phyloP scores from a whole-genome alignment of 1,140 invertebrate genomes.

The Conus ventricosus region DNA sequence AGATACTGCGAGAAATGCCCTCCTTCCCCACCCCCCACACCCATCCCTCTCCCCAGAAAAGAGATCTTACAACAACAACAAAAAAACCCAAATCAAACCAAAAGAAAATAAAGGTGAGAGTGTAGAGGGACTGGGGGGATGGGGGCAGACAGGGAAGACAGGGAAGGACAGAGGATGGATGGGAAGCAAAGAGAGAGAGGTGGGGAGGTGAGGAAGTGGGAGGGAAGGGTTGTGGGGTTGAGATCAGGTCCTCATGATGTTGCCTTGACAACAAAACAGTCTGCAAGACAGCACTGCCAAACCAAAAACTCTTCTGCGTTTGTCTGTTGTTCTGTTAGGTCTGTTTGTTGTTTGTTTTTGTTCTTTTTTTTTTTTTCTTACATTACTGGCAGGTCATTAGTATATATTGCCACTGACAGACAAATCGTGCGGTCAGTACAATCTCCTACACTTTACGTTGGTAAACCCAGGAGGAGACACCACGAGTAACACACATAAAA shows the following conservation, averaged over 20 bases:
- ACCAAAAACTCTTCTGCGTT: neutral
- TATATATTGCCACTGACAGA: neutral
- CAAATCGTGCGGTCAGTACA: neutral
- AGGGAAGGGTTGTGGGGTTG: neutral
- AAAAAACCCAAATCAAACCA: neutral
- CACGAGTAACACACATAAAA: no score
- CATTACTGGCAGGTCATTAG: neutral
- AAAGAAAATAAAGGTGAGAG: slow-evolving; percentile 1
- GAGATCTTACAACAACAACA: no score
- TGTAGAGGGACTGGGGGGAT: neutral
- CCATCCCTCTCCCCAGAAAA: no score
- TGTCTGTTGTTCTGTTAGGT: neutral
- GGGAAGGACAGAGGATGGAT: neutral
- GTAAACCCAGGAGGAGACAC: no score
- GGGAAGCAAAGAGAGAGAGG: neutral
- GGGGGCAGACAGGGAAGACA: neutral
- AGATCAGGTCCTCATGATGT: neutral
- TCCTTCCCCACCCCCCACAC: no score
- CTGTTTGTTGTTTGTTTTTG: neutral
- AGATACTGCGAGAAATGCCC: no score
- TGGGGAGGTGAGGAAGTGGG: neutral
- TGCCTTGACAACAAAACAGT: neutral
- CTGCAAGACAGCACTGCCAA: neutral
- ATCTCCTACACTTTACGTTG: neutral
- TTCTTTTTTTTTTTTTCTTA: neutral